Evolutionary conservation across 1,140 invertebrate species (phyloP).

Genomic region (Drosophila rhopaloa): DNA sequence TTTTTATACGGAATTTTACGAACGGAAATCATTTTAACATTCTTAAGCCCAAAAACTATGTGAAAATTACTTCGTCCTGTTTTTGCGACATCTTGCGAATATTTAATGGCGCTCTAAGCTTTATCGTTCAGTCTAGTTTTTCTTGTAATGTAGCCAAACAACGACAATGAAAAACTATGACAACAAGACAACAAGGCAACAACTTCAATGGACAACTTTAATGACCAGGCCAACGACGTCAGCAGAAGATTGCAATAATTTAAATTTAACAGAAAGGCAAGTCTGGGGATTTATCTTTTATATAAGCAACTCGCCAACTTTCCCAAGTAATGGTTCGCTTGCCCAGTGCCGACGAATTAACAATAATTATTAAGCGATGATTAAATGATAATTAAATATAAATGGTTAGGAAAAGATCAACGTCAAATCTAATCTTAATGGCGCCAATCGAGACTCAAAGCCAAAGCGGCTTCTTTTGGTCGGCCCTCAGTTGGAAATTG

Average conservation of each 20-base stretch:
- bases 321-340: conserved; percentile 20
- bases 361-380: conserved; percentile 53
- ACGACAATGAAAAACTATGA: conserved; percentile 3
- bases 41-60: too few relatives aligned
- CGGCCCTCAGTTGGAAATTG: conserved; percentile 53
- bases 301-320: conserved; percentile 59
- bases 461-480: conserved; percentile 11
- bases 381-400: conserved; percentile 68
- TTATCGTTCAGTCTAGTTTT: neutral
- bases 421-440: conserved; percentile 28
- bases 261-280: conserved; percentile 61
- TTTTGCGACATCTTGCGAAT: too few relatives aligned
- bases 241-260: conserved; percentile 70
- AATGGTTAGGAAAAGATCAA: conserved; percentile 45
- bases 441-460: conserved; percentile 36
- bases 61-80: too few relatives aligned
- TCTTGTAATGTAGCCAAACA: neutral
- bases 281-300: conserved; percentile 44
- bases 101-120: too few relatives aligned
- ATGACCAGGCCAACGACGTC: conserved; percentile 37
- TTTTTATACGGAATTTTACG: too few relatives aligned
- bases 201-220: conserved; percentile 39
- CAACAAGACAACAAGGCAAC: conserved; percentile 29
- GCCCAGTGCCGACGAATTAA: conserved; percentile 25
- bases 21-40: too few relatives aligned